Percentiles rank a stretch among this genome's conserved stretches.
Evolutionary conservation across 2,888 invertebrate species (phyloP).

Genomic region (Dysmachus trigonus): DNA sequence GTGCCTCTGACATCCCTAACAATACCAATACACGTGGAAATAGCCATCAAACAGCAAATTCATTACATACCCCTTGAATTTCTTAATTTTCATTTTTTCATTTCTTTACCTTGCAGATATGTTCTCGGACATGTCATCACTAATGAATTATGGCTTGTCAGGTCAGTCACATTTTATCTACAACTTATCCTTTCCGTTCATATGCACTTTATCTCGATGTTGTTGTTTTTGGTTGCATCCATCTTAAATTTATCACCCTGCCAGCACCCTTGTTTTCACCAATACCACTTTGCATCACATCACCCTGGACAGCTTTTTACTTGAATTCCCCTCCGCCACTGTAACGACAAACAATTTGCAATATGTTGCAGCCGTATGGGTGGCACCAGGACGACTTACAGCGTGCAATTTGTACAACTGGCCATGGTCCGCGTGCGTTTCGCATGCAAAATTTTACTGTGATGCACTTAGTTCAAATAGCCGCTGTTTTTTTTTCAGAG

Average conservation of each 20-base stretch:
- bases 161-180: conserved; percentile 58
- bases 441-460: background rate
- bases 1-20: background rate
- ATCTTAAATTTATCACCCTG: background rate
- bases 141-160: conserved; percentile 65
- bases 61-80: background rate
- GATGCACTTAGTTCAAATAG: background rate
- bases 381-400: background rate
- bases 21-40: background rate
- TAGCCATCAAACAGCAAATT: background rate
- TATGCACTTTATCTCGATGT: conserved; percentile 8
- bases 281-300: background rate
- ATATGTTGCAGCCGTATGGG: background rate
- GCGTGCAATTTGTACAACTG: background rate
- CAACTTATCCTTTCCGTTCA: background rate
- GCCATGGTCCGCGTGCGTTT: background rate
- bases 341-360: background rate
- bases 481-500: background rate
- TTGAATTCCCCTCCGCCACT: background rate
- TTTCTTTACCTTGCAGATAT: conserved; percentile 59
- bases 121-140: conserved; percentile 63
- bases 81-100: background rate
- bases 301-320: background rate
- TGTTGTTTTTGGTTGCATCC: background rate
- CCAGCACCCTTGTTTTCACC: background rate